phyloP scores from a whole-genome alignment of 2,797 vertebrate genomes.

The Poecilia velifera region DNA sequence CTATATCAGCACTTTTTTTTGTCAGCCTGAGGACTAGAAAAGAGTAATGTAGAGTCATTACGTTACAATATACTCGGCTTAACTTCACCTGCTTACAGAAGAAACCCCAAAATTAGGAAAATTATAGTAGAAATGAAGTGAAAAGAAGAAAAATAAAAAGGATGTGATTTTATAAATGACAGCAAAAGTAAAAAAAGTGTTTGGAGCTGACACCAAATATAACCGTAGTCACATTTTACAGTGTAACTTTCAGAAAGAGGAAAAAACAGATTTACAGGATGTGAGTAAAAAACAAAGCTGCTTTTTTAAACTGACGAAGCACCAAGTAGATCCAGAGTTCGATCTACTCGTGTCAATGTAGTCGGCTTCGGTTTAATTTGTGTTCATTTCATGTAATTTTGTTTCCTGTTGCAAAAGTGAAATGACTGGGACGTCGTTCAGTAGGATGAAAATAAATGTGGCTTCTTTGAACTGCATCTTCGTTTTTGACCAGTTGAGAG shows the following conservation, averaged over 20 bases:
- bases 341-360: not conserved
- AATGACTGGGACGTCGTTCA: constrained; percentile 75
- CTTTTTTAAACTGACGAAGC: not conserved
- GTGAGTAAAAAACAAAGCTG: not conserved
- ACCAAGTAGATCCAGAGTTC: not conserved
- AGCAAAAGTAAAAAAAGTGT: not conserved
- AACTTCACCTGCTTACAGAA: not conserved
- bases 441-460: constrained; percentile 34
- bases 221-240: not conserved
- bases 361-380: not conserved
- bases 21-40: not conserved
- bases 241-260: not conserved
- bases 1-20: not conserved
- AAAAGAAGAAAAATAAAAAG: not conserved
- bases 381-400: not conserved
- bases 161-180: not conserved
- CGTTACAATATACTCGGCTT: not conserved
- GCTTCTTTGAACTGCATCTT: not conserved
- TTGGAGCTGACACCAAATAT: not conserved
- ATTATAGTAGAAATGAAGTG: not conserved
- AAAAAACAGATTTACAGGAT: not conserved
- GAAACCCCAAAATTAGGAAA: not conserved
- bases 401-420: not conserved
- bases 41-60: not conserved
- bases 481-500: too few species aligned